These are phyloP conservation scores for Echinops telfairi DNA, from an alignment of 2,113 vertebrate genomes.

Conservation along the genomic window DNA sequence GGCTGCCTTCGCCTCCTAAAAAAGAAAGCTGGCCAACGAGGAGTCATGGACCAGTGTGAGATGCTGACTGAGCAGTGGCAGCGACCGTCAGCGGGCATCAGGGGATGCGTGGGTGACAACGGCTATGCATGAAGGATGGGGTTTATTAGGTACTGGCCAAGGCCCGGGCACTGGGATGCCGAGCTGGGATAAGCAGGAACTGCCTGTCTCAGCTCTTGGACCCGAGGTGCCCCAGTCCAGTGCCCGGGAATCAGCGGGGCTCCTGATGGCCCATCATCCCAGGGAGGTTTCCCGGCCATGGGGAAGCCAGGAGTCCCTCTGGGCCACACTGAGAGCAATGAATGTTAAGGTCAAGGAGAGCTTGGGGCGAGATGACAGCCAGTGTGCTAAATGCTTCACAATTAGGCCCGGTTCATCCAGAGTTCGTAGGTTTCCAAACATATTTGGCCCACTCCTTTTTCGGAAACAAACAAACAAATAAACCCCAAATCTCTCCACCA, in stretches of 20 bases:
- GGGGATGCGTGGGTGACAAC: slow-evolving; percentile 62
- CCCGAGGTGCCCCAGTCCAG: not conserved
- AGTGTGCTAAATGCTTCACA: slow-evolving; percentile 7
- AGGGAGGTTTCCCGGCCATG: not conserved
- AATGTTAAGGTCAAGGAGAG: not conserved
- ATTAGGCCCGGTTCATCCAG: not conserved
- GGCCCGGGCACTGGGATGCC: slow-evolving; percentile 64
- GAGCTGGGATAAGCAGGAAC: slow-evolving; percentile 59
- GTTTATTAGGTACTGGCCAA: slow-evolving; percentile 77
- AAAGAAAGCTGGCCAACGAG: slow-evolving; percentile 61
- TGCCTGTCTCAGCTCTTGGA: slow-evolving; percentile 66
- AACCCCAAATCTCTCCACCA: no score
- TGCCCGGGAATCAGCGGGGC: slow-evolving; percentile 4
- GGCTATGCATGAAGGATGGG: slow-evolving; percentile 71
- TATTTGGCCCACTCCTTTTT: no score
- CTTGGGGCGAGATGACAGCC: not conserved
- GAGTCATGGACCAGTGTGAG: slow-evolving; percentile 35
- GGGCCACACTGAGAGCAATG: not conserved
- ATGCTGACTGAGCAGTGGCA: slow-evolving; percentile 65
- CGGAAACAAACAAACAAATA: no score
- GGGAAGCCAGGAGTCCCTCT: slow-evolving; percentile 23
- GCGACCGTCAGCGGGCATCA: not conserved
- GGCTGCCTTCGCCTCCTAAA: not conserved
- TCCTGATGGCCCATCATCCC: not conserved
- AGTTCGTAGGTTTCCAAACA: no score